Conservation (phyloP, 1,140 invertebrate genomes). For the Tachypleus tridentatus region DNA sequence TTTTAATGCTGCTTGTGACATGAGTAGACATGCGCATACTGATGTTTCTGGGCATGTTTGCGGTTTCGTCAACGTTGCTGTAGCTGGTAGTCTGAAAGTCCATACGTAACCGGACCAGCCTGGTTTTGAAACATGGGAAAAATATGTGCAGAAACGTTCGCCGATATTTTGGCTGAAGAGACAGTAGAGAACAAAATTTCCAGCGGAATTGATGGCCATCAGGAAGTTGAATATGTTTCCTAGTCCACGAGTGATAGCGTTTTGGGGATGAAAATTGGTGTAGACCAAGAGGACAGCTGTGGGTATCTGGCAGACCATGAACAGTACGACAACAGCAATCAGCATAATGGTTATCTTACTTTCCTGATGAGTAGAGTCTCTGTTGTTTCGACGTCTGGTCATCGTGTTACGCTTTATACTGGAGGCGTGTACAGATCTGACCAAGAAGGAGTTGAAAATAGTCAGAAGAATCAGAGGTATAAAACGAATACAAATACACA, state of each 20-base stretch:
- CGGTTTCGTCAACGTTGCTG: slow-evolving; percentile 17
- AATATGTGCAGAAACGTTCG: slow-evolving; percentile 53
- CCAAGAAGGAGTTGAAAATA: slow-evolving; percentile 58
- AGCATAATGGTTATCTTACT: slow-evolving; percentile 61
- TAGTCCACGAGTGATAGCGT: slow-evolving; percentile 38
- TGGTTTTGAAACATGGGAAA: slow-evolving; percentile 34
- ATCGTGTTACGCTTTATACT: slow-evolving; percentile 41
- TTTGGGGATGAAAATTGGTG: slow-evolving; percentile 36
- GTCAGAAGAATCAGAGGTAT: slow-evolving; percentile 51
- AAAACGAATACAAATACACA: slow-evolving; percentile 49
- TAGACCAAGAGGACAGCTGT: slow-evolving; percentile 45
- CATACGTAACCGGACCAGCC: slow-evolving; percentile 6
- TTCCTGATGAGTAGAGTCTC: slow-evolving; percentile 41
- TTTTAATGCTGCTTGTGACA: too few species aligned
- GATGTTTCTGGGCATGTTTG: slow-evolving; percentile 8
- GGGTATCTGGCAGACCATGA: slow-evolving; percentile 58
- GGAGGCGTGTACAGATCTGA: slow-evolving; percentile 49
- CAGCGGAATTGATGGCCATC: slow-evolving; percentile 51
- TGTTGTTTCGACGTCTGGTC: slow-evolving; percentile 31
- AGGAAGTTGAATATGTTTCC: slow-evolving; percentile 62
- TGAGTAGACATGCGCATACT: too few species aligned
- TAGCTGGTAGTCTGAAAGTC: slow-evolving; percentile 15
- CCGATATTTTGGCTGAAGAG: slow-evolving; percentile 59
- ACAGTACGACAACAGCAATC: slow-evolving; percentile 58
- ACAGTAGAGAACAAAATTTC: slow-evolving; percentile 65